These are phyloP conservation scores for Vimba vimba DNA, from an alignment of 2,113 vertebrate species.

Conservation along the genomic window DNA sequence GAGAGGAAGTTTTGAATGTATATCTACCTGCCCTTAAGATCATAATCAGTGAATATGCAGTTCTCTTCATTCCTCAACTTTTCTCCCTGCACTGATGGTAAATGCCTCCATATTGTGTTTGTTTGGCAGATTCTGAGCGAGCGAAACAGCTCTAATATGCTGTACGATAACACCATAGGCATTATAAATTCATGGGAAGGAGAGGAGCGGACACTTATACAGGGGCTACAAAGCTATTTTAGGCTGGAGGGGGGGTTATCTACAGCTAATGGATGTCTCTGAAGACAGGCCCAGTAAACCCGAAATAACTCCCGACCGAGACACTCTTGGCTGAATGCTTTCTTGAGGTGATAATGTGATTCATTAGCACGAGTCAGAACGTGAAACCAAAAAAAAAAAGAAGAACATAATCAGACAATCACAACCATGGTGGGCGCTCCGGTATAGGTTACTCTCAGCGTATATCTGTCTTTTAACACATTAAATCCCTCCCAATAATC, in stretches of 20 bases:
- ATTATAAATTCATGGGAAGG: constrained; percentile 65
- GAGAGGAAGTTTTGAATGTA: not conserved
- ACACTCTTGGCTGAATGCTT: constrained; percentile 35
- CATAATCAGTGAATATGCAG: not conserved
- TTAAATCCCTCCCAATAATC: not conserved
- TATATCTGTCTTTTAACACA: constrained; percentile 8
- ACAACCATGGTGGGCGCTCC: not conserved
- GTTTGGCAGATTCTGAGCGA: constrained; percentile 53
- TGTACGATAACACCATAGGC: constrained; percentile 50
- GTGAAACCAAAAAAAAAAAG: constrained; percentile 26
- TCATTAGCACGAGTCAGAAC: constrained; percentile 55
- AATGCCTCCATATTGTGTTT: constrained; percentile 46
- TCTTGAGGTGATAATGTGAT: constrained; percentile 59
- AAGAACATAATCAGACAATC: constrained; percentile 13
- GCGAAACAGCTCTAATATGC: constrained; percentile 46
- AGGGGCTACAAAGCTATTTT: constrained; percentile 64
- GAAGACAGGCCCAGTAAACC: constrained; percentile 57
- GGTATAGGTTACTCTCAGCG: constrained; percentile 11
- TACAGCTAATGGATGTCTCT: constrained; percentile 64
- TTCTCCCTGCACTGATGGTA: not conserved
- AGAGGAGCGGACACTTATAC: constrained; percentile 59
- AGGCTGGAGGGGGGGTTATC: constrained; percentile 53
- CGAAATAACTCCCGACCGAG: constrained; percentile 64
- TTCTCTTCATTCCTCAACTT: not conserved
- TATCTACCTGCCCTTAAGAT: not conserved